Conservation (phyloP, 2,113 vertebrate genomes). For the Dicerorhinus sumatrensis region DNA sequence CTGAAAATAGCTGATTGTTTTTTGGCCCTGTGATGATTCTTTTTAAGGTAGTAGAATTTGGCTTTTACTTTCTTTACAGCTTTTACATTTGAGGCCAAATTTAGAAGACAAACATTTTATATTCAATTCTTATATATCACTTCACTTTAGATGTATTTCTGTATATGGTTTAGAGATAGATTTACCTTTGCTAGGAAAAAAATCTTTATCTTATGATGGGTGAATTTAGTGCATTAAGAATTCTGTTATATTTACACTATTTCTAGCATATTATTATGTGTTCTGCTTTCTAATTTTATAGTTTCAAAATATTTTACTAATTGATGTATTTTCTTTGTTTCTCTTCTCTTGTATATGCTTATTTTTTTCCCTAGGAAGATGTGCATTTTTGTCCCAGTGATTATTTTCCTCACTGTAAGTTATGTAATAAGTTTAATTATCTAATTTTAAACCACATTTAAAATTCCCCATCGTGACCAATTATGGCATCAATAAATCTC, state of each 20-base stretch:
- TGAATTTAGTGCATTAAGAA: background rate
- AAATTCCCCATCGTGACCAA: background rate
- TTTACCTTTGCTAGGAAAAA: background rate
- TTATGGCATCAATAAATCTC: background rate
- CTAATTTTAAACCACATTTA: background rate
- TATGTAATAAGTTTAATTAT: background rate
- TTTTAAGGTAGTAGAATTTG: background rate
- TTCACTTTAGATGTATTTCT: background rate
- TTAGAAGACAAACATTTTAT: background rate
- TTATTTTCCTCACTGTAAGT: background rate
- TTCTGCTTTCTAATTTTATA: background rate
- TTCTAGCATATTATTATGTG: background rate
- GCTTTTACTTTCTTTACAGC: background rate
- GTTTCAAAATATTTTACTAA: background rate
- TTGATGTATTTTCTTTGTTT: background rate
- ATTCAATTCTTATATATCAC: background rate
- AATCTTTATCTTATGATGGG: background rate
- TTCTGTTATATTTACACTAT: background rate
- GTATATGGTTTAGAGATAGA: background rate
- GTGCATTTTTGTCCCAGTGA: background rate
- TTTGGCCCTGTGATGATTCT: background rate
- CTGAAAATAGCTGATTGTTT: background rate
- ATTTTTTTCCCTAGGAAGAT: background rate
- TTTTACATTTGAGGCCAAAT: background rate
- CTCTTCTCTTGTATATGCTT: background rate